These are phyloP conservation scores for Prionailurus viverrinus DNA, from an alignment of 2,113 vertebrate species.

Conservation along the genomic window DNA sequence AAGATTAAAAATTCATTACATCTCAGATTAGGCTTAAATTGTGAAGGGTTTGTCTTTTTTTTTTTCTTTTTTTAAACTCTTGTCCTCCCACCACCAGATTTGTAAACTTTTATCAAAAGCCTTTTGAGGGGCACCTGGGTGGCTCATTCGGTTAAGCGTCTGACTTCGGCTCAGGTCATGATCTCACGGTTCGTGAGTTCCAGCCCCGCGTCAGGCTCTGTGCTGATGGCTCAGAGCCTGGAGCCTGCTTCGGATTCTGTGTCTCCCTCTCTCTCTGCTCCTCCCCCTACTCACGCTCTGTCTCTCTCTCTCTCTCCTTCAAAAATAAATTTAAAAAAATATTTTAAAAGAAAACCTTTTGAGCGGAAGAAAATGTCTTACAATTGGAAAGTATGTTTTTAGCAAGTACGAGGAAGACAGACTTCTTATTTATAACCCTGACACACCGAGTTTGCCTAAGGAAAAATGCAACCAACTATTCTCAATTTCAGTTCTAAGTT, in stretches of 20 bases:
- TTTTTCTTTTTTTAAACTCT: background rate
- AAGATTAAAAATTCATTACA: background rate
- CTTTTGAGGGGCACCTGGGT: background rate
- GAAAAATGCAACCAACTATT: background rate
- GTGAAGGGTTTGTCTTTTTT: background rate
- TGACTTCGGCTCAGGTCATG: no score
- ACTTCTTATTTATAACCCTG: background rate
- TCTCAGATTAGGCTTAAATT: background rate
- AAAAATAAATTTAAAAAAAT: no score
- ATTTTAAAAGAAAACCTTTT: background rate
- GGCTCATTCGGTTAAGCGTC: no score
- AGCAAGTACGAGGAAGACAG: background rate
- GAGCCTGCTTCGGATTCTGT: no score
- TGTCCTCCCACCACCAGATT: background rate
- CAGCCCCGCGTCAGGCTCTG: no score
- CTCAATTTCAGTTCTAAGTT: background rate
- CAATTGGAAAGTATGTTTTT: background rate
- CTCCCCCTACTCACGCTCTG: no score
- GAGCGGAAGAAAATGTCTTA: slow-evolving; percentile 41
- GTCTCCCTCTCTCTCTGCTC: no score
- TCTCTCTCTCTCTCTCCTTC: no score
- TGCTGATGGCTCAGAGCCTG: no score
- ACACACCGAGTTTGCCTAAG: background rate
- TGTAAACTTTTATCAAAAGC: slow-evolving; percentile 14
- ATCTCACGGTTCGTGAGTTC: no score